Conservation (phyloP, 1,140 invertebrate species). For the Teleopsis dalmanni region DNA sequence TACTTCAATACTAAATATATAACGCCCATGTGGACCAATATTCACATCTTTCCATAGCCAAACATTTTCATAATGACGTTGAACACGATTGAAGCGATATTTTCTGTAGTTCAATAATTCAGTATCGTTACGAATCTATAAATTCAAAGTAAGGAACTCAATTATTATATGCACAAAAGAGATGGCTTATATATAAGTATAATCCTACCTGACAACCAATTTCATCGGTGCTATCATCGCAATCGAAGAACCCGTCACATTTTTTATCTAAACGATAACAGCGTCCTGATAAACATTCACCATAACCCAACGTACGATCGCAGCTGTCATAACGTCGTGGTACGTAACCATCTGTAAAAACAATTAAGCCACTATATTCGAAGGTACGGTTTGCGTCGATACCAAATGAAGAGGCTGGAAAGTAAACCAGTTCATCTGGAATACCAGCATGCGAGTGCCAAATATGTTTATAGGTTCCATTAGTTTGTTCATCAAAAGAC, state of each 20-base stretch:
- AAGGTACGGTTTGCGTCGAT: conserved; percentile 91
- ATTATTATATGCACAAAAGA: too few species aligned
- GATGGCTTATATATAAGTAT: too few species aligned
- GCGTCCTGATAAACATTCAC: conserved; percentile 70
- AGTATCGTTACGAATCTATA: conserved; percentile 54
- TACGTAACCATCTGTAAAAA: conserved; percentile 77
- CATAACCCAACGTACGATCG: conserved; percentile 61
- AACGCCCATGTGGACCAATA: conserved; percentile 82
- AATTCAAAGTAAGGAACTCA: too few species aligned
- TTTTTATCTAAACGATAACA: conserved; percentile 71
- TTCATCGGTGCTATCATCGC: conserved; percentile 85
- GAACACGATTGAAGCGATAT: conserved; percentile 75
- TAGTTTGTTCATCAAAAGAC: conserved; percentile 75
- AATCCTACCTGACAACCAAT: conserved; percentile 59
- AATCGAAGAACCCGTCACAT: conserved; percentile 72
- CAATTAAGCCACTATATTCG: conserved; percentile 71
- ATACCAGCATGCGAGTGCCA: conserved; percentile 83
- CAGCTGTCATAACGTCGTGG: conserved; percentile 62
- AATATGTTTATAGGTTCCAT: conserved; percentile 72
- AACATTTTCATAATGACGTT: conserved; percentile 85
- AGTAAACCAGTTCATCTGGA: conserved; percentile 81
- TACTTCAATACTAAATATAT: conserved; percentile 80
- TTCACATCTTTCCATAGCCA: conserved; percentile 94
- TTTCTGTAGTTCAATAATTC: conserved; percentile 67
- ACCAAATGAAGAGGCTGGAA: conserved; percentile 84